Evolutionary conservation across 2,888 invertebrate genomes (phyloP), one percentile per base, ranked within the genome.

Genomic region (Macrophya annulata): DNA sequence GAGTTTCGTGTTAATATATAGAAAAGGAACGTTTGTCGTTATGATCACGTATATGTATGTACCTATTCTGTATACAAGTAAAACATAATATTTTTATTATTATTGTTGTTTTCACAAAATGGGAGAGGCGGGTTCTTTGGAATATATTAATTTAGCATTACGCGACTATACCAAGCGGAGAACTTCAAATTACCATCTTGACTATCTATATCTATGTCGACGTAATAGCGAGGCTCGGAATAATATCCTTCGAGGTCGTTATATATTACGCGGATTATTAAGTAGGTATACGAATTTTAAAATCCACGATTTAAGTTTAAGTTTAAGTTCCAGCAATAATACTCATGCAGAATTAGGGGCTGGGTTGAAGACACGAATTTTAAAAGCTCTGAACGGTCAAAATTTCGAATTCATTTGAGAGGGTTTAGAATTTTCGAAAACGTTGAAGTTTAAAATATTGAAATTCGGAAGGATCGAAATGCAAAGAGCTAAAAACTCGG

Each of bases 131-230:
- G 59, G n/a, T n/a, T 25, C 31, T 62, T 12, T 21, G 84, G 88
- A 88, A 89, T 89, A 89, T 89, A 91, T 90, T 91, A 90, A 91
- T 91, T 91, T 90, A 89, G 89, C 88, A 89, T 90, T 89, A 90
- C 88, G 87, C 81, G 62, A 81, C 81, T 65, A n/a, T 43, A 40
- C 62, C n/a, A n/a, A n/a, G 12, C 17, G 6, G 31, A 48, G n/a
- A 81, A 62, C 81, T 51, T 31, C 17, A 81, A 81, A 81, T 65
- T 81, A 81, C 81, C 62, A 43, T 62, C 81, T 40, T 8, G 51
- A 31, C 51, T 31, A 31, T 21, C 17, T 37, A 4, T 48, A 12
- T 25, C 21, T 21, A 31, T 17, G 51, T 48, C 25, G 48, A 55
- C 55, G 77, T 81, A 81, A 81, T 81, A 81, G 62, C 62, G 62